Evolutionary conservation across 2,113 vertebrate genomes (phyloP).

Genomic region (Silurus glanis): DNA sequence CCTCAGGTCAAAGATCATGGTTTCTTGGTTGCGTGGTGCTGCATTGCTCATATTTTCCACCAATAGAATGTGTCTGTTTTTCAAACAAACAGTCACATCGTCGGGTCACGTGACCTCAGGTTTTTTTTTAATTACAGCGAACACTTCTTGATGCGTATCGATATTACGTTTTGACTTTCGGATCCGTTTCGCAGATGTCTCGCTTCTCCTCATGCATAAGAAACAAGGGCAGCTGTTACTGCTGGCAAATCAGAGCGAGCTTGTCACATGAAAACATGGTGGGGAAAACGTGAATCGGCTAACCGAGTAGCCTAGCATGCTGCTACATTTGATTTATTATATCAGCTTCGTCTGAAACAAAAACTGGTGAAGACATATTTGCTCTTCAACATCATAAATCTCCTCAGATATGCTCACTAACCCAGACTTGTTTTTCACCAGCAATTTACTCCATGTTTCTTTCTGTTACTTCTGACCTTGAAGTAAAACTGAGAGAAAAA

Average conservation of each 20-base stretch:
- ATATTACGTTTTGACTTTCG: conserved; percentile 23
- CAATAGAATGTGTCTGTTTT: neutral
- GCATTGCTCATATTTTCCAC: neutral
- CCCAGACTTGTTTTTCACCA: neutral
- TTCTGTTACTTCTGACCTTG: neutral
- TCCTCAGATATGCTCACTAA: neutral
- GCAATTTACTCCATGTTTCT: neutral
- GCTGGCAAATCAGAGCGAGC: neutral
- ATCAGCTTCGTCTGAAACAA: neutral
- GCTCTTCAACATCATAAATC: neutral
- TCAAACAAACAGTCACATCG: neutral
- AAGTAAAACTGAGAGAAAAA: neutral
- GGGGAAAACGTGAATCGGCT: neutral
- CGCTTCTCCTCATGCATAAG: neutral
- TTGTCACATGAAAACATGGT: neutral
- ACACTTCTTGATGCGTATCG: neutral
- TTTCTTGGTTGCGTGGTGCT: neutral
- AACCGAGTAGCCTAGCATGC: neutral
- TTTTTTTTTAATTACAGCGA: conserved; percentile 7
- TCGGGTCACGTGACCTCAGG: neutral
- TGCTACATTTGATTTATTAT: neutral
- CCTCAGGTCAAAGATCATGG: neutral
- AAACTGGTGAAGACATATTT: neutral
- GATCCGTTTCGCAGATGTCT: conserved; percentile 28
- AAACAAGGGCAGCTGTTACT: conserved; percentile 6